These are phyloP conservation scores for Numenius arquata DNA, from an alignment of 2,113 vertebrate species.

Conservation along the genomic window DNA sequence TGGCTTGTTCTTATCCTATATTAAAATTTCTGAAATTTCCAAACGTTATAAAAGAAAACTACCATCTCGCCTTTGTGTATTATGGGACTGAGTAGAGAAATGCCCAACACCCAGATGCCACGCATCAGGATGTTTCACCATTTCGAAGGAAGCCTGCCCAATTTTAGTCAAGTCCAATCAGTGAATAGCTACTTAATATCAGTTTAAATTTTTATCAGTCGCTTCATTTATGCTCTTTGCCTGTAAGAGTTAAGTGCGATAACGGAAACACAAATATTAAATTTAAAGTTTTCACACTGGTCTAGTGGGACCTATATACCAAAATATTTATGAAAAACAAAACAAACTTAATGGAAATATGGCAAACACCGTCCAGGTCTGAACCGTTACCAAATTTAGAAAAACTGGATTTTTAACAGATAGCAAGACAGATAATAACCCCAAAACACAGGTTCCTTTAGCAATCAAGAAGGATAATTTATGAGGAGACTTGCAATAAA, in stretches of 20 bases:
- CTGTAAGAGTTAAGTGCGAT: background rate
- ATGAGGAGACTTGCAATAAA: background rate
- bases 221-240: background rate
- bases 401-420: background rate
- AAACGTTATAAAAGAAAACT: background rate
- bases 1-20: background rate
- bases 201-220: background rate
- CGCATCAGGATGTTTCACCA: background rate
- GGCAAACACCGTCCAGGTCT: background rate
- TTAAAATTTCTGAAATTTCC: background rate
- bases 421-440: background rate
- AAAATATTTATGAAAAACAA: background rate
- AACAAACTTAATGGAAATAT: background rate
- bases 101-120: fast-evolving
- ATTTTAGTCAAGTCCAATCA: background rate
- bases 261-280: background rate
- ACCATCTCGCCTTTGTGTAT: background rate
- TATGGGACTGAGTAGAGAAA: background rate
- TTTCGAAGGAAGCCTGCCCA: background rate
- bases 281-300: background rate
- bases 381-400: background rate
- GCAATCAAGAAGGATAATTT: background rate
- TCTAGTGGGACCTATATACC: background rate
- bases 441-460: background rate
- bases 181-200: background rate